Evolutionary conservation across 1,140 invertebrate genomes (phyloP), one percentile per base, ranked within the genome.

Genomic region (Bombus fervidus): DNA sequence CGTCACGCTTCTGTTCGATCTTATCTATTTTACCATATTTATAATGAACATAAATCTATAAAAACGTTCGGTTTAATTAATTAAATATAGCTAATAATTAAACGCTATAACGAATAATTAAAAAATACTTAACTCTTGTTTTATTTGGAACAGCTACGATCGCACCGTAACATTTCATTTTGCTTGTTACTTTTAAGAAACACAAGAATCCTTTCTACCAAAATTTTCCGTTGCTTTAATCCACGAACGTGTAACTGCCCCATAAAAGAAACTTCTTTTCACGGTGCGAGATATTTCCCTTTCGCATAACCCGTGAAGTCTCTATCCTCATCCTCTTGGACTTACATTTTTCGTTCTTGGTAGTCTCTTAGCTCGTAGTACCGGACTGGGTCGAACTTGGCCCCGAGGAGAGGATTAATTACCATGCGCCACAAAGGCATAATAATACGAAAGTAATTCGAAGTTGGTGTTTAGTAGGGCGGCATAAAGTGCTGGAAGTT

Each of bases 371-470:
- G 31, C 31, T 18, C 37, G 34, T 6, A 9, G 22, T 10, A 18
- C 28, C 1, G 4, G 39, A 10, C 69, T 39, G 28, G 59, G 72
- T 25, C 41, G 43, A 76, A 69, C 47, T 57, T 59, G 37, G 31
- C 37, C n/a, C 47, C 18, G 37, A 47, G 75, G 39, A 80, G 69
- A 85, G 77, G 83, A 85, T 85, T 85, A 80, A 85, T 80, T 62
- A 80, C n/a, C 83, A n/a, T 15, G 39, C 47, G 31, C 47, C 53
- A 80, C 76, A 80, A 85, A 80, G 77, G 76, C 53, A 64, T 72
- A 72, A 79, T 80, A 80, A 85, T 62, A 80, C 57, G 57, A 74
- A 86, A 69, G 77, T 89, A 89, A 89, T 86, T 89, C 72, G 53
- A 77, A 88, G 75, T 89, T 80, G 85, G 73, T 82, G 79, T 78